These are phyloP conservation scores for Apis dorsata DNA, from an alignment of 1,140 invertebrate species.

Conservation along the genomic window DNA sequence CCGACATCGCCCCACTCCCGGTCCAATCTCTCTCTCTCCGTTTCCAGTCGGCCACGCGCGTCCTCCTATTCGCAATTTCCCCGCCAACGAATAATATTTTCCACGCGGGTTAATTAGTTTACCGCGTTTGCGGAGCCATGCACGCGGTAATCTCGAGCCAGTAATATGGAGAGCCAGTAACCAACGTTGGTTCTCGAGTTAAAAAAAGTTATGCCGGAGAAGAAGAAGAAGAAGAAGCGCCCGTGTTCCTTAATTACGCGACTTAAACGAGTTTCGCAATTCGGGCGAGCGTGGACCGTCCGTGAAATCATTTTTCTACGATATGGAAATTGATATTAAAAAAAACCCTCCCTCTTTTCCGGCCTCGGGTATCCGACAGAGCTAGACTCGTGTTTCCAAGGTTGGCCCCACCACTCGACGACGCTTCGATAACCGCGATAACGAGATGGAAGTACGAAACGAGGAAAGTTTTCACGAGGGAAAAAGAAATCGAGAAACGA, in stretches of 20 bases:
- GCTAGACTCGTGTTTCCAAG: neutral
- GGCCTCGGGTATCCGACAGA: no score
- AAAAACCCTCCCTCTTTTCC: neutral
- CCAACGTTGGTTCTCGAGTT: no score
- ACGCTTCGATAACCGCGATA: slow-evolving; percentile 44
- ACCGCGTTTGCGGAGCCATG: neutral
- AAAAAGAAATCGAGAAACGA: neutral
- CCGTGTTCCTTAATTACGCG: slow-evolving; percentile 29
- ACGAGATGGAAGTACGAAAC: slow-evolving; percentile 33
- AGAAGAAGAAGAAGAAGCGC: neutral
- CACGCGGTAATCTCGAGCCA: neutral
- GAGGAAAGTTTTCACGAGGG: slow-evolving; percentile 26
- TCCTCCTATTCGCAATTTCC: slow-evolving; percentile 5
- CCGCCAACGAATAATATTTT: slow-evolving; percentile 34
- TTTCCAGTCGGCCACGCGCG: no score
- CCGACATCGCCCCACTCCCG: neutral
- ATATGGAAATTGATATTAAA: slow-evolving; percentile 25
- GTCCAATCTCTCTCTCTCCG: neutral
- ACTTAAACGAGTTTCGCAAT: slow-evolving; percentile 39
- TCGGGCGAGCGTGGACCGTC: no score
- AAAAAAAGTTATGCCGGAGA: slow-evolving; percentile 12
- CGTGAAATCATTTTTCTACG: slow-evolving; percentile 12
- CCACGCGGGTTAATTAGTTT: slow-evolving; percentile 38
- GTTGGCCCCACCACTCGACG: neutral
- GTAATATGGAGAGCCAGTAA: neutral